phyloP scores from a whole-genome alignment of 1,140 invertebrate species.

The Temnothorax nylanderi region DNA sequence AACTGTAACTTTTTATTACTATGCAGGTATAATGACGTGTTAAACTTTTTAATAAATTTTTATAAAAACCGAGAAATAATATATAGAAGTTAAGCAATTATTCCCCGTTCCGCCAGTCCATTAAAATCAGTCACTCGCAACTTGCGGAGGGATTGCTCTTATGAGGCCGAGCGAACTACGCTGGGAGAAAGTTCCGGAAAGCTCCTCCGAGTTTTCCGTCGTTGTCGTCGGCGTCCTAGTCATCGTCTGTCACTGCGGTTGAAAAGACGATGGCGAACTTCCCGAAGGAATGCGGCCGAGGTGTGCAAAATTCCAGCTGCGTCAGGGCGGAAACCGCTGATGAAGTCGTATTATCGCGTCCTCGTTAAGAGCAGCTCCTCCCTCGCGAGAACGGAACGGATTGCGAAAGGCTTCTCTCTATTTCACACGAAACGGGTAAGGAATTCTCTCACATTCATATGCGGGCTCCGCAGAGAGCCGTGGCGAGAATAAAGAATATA shows the following conservation, averaged over 20 bases:
- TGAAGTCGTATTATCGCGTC: slow-evolving; percentile 59
- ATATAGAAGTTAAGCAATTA: not conserved
- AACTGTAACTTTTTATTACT: not conserved
- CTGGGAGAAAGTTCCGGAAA: slow-evolving; percentile 33
- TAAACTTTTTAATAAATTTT: not conserved
- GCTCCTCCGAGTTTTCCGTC: slow-evolving; percentile 7
- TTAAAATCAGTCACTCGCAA: slow-evolving; percentile 32
- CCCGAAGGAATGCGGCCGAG: slow-evolving; percentile 48
- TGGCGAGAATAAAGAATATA: slow-evolving; percentile 44
- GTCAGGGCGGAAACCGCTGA: slow-evolving; percentile 55
- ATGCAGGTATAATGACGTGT: not conserved
- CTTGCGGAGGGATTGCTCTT: not conserved
- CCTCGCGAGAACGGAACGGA: not conserved
- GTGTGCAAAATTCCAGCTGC: slow-evolving; percentile 33
- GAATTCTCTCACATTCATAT: slow-evolving; percentile 19
- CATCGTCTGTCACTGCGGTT: slow-evolving; percentile 19
- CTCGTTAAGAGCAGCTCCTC: slow-evolving; percentile 42
- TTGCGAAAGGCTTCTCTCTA: not conserved
- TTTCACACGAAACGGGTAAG: not conserved
- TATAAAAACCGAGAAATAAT: not conserved
- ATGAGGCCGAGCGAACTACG: slow-evolving; percentile 3
- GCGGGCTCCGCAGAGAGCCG: not conserved
- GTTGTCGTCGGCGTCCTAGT: slow-evolving; percentile 22
- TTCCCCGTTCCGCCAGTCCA: not conserved
- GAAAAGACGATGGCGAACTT: slow-evolving; percentile 43